These are phyloP conservation scores for Hydrophis major DNA, from an alignment of 2,797 vertebrate genomes.

Conservation along the genomic window DNA sequence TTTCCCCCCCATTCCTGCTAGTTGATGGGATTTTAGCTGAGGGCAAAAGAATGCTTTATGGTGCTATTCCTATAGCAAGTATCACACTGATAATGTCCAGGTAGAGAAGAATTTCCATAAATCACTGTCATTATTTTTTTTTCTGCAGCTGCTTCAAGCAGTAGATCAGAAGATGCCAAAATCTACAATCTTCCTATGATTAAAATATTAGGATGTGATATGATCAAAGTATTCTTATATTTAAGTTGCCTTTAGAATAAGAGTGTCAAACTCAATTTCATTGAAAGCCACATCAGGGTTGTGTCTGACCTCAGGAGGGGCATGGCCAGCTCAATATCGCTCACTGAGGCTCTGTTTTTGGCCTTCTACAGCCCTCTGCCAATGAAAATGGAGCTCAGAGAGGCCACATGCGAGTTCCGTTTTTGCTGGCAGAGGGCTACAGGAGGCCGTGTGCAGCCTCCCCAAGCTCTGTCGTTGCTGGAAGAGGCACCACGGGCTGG, in stretches of 20 bases:
- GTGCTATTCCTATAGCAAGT: not conserved
- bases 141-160: not conserved
- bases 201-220: not conserved
- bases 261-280: too few species aligned
- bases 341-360: too few species aligned
- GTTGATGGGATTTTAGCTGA: slow-evolving; percentile 3
- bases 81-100: not conserved
- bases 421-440: too few species aligned
- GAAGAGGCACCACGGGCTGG: too few species aligned
- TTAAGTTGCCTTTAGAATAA: not conserved
- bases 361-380: too few species aligned
- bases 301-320: too few species aligned
- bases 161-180: fast-evolving
- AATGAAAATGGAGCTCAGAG: too few species aligned
- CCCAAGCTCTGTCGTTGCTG: too few species aligned
- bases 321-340: too few species aligned
- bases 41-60: not conserved
- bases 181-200: not conserved
- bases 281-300: too few species aligned
- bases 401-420: too few species aligned
- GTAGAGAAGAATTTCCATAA: not conserved
- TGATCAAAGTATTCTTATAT: not conserved
- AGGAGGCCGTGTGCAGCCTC: too few species aligned
- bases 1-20: not conserved
- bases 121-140: not conserved